Evolutionary conservation across 2,113 vertebrate genomes (phyloP), one percentile per base, ranked within the genome.

Genomic region (Ictidomys tridecemlineatus): DNA sequence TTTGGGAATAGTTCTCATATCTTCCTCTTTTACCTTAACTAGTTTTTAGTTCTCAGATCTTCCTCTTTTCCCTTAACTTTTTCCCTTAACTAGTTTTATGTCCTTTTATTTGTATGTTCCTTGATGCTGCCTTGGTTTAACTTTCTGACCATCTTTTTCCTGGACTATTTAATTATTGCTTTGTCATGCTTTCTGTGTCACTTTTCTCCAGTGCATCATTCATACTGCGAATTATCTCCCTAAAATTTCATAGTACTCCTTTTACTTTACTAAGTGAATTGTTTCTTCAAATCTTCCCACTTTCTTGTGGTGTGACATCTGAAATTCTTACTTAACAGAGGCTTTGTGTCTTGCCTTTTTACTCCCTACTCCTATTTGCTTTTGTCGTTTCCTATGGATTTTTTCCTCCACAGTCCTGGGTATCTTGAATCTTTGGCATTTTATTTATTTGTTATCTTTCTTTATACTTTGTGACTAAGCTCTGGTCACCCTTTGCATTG

Each of bases 1-100:
- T 74, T 91, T 96, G 63, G 85, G 58, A 37, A 22, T 48, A 63
- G 39, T 26, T 83, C n/a, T 61, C 37, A n/a, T 24, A 58, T 85
- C 63, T 34, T 79, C 61, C 30, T 92, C 6, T 79, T 73, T 61
- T 74, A 53, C 16, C 51, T 80, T 37, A 73, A 34, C 83, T 30
- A 30, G 67, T 65, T 69, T 61, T 45, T 45, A 45, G 42, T 45
- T 45, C 45, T 45, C 45, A 45, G 45, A 45, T 45, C 45, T 45
- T 45, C 45, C 1, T 45, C 45, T 45, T 45, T 45, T 45, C 45
- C 45, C 42, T 42, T 42, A 42, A 42, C 42, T 42, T 42, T 42
- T 42, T 42, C 42, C 42, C 45, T 45, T 9, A 45, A 45, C 45
- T 45, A 45, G 45, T 45, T 45, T 45, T 16, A 42, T 53, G 12